Conservation (phyloP, 2,888 invertebrate genomes). For the Choreutis nemorana region DNA sequence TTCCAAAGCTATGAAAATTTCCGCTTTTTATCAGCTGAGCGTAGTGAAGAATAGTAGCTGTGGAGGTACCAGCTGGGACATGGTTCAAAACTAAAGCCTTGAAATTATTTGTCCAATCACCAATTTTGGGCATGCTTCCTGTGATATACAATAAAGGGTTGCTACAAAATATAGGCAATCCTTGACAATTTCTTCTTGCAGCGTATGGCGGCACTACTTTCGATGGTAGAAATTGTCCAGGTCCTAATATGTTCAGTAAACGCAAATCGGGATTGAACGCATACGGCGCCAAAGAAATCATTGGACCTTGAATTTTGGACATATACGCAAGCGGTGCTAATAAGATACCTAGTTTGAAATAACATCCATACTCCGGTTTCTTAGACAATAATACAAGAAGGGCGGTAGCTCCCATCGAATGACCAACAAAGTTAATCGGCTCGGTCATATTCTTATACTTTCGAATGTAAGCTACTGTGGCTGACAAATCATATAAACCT, state of each 20-base stretch:
- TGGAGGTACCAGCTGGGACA: constrained; percentile 39
- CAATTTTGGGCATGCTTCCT: constrained; percentile 20
- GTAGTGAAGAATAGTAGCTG: constrained; percentile 37
- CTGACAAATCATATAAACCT: constrained; percentile 36
- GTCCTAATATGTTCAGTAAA: constrained; percentile 20
- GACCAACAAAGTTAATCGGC: constrained; percentile 35
- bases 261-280: constrained; percentile 18
- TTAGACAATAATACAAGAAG: constrained; percentile 34
- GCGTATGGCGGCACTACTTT: constrained; percentile 30
- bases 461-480: constrained; percentile 33
- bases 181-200: constrained; percentile 28
- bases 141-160: constrained; percentile 39
- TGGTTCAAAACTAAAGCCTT: constrained; percentile 28
- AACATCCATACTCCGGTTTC: constrained; percentile 27
- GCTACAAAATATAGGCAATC: constrained; percentile 24
- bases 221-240: constrained; percentile 29
- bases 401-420: constrained; percentile 45
- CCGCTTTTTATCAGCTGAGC: constrained; percentile 28
- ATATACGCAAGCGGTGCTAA: constrained; percentile 37
- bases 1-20: constrained; percentile 31
- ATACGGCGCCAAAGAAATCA: constrained; percentile 22
- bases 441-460: constrained; percentile 19
- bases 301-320: constrained; percentile 27
- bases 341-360: constrained; percentile 33
- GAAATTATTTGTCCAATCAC: constrained; percentile 19